Evolutionary conservation across 2,797 vertebrate species (phyloP).

Genomic region (Channallabes apus): DNA sequence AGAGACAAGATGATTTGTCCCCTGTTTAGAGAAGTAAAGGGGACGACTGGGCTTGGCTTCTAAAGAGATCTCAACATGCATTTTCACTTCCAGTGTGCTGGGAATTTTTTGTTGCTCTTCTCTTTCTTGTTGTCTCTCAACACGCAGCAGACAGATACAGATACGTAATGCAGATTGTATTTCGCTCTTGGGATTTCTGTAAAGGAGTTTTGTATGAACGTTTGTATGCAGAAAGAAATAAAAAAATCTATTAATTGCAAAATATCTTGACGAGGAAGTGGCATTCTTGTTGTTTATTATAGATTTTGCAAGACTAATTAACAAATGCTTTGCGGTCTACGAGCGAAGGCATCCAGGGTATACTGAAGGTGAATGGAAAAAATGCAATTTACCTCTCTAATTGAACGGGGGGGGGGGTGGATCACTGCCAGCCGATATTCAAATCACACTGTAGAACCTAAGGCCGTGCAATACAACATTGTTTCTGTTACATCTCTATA

Average conservation of each 20-base stretch:
- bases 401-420: background rate
- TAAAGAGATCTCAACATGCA: constrained; percentile 34
- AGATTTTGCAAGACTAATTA: background rate
- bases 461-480: background rate
- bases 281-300: background rate
- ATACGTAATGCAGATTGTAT: constrained; percentile 51
- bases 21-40: constrained; percentile 36
- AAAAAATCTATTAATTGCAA: constrained; percentile 31
- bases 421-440: too few relatives aligned
- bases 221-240: background rate
- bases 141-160: constrained; percentile 47
- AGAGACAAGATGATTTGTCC: constrained; percentile 51
- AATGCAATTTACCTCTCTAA: background rate
- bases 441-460: background rate
- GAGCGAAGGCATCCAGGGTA: background rate
- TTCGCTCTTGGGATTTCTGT: constrained; percentile 44
- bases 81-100: constrained; percentile 41
- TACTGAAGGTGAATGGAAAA: background rate
- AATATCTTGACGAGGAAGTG: constrained; percentile 8
- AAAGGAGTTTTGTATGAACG: constrained; percentile 32
- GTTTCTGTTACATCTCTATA: too few relatives aligned
- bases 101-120: constrained; percentile 20
- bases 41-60: constrained; percentile 27
- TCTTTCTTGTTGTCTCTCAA: constrained; percentile 34
- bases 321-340: background rate